phyloP scores from a whole-genome alignment of 1,140 invertebrate species.

The Idris sp. region DNA sequence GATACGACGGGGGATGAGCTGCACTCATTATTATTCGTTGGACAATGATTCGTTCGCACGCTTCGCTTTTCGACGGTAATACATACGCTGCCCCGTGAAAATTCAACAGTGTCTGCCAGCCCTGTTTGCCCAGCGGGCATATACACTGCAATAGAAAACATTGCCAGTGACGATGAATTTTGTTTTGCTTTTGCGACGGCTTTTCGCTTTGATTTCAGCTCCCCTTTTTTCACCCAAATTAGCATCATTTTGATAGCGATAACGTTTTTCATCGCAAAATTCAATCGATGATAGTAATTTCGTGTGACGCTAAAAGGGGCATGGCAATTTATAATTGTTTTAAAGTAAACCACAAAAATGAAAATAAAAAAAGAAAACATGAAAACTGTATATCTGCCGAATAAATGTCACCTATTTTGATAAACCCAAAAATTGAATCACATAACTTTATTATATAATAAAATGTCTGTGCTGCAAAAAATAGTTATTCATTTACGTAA shows the following conservation, averaged over 20 bases:
- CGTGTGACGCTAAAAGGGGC: too few relatives aligned
- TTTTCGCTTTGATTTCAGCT: conserved; percentile 15
- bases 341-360: too few relatives aligned
- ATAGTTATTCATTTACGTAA: too few relatives aligned
- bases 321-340: too few relatives aligned
- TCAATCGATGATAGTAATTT: neutral
- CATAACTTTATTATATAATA: too few relatives aligned
- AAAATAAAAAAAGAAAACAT: too few relatives aligned
- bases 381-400: too few relatives aligned
- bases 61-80: conserved; percentile 69
- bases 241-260: conserved; percentile 6
- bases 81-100: conserved; percentile 60
- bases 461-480: too few relatives aligned
- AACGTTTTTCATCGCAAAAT: neutral
- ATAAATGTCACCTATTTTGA: too few relatives aligned
- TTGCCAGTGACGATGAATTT: conserved; percentile 39
- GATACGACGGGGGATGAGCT: conserved; percentile 58
- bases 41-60: conserved; percentile 72
- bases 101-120: conserved; percentile 37
- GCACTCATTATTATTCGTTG: conserved; percentile 77
- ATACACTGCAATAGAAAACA: conserved; percentile 35
- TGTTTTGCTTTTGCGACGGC: conserved; percentile 17
- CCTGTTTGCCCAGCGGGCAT: conserved; percentile 33
- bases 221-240: conserved; percentile 13
- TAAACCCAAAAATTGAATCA: too few relatives aligned